Evolutionary conservation across 2,888 invertebrate genomes (phyloP).

Genomic region (Sphaerophoria rueppellii): DNA sequence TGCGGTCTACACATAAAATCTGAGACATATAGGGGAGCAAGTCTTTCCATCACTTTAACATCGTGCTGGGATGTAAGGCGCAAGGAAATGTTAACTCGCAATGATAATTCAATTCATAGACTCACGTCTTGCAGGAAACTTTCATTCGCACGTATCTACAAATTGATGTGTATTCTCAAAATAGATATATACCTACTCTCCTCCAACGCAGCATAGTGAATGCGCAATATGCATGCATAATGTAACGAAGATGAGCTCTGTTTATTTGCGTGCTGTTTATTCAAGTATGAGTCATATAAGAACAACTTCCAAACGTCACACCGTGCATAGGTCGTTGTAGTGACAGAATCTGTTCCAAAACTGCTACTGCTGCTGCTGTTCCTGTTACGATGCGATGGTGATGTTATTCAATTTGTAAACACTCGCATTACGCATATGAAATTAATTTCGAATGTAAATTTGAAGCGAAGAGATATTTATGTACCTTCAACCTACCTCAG

Average conservation of each 20-base stretch:
- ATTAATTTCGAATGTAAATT: constrained; percentile 71
- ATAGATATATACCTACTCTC: constrained; percentile 26
- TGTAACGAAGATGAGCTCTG: background rate
- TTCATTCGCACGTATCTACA: constrained; percentile 54
- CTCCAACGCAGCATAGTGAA: background rate
- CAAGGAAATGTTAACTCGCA: background rate
- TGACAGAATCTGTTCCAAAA: background rate
- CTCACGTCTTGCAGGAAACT: constrained; percentile 42
- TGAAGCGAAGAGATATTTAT: constrained; percentile 10
- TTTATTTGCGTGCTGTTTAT: background rate
- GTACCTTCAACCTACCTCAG: constrained; percentile 5
- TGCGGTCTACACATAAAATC: background rate
- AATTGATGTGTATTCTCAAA: constrained; percentile 56
- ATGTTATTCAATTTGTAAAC: constrained; percentile 74
- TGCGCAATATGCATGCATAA: background rate
- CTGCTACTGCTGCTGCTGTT: no score
- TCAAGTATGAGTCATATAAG: constrained; percentile 8
- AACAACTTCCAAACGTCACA: constrained; percentile 13
- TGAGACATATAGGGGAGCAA: background rate
- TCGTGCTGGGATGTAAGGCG: constrained; percentile 7
- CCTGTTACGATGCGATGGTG: constrained; percentile 49
- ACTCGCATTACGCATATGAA: constrained; percentile 72
- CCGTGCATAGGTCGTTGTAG: background rate
- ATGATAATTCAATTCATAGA: constrained; percentile 59
- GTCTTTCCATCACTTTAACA: constrained; percentile 12